These are phyloP conservation scores for Hirtodrosophila alboralis DNA, from an alignment of 2,888 invertebrate genomes.

Conservation along the genomic window DNA sequence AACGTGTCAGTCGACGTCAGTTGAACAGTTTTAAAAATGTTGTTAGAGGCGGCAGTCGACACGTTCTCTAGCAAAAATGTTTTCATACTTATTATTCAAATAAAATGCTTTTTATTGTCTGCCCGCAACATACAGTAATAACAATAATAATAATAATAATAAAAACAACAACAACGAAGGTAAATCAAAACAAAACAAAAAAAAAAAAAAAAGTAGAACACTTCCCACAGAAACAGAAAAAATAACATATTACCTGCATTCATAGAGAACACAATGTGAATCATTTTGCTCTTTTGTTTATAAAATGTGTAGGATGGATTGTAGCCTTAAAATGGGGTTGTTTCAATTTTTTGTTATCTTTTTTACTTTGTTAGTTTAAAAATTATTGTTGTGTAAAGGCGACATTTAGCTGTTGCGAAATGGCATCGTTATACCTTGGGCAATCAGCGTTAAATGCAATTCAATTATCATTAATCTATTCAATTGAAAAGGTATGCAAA, in stretches of 20 bases:
- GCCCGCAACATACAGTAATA: constrained; percentile 32
- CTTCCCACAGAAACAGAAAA: background rate
- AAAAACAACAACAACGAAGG: constrained; percentile 18
- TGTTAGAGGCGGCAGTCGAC: constrained; percentile 15
- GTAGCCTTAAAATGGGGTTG: background rate
- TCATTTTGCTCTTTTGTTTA: constrained; percentile 48
- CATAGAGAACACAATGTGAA: constrained; percentile 60
- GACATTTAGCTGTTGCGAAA: constrained; percentile 6
- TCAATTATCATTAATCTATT: constrained; percentile 56
- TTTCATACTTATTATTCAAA: constrained; percentile 74
- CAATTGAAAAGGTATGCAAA: constrained; percentile 30
- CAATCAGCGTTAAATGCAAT: constrained; percentile 47
- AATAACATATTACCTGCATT: constrained; percentile 61
- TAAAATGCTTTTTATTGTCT: constrained; percentile 72
- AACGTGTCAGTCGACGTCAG: constrained; percentile 21
- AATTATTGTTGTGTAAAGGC: too few relatives aligned
- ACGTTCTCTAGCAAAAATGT: constrained; percentile 65
- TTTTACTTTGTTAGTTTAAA: too few relatives aligned
- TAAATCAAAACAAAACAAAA: constrained; percentile 30
- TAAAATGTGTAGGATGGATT: too few relatives aligned
- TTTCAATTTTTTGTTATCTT: too few relatives aligned
- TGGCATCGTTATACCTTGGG: constrained; percentile 14
- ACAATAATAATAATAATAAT: too few relatives aligned
- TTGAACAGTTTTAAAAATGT: constrained; percentile 32
- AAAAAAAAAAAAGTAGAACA: constrained; percentile 6